Evolutionary conservation across 2,888 invertebrate genomes (phyloP).

Genomic region (Drosophila mettleri): DNA sequence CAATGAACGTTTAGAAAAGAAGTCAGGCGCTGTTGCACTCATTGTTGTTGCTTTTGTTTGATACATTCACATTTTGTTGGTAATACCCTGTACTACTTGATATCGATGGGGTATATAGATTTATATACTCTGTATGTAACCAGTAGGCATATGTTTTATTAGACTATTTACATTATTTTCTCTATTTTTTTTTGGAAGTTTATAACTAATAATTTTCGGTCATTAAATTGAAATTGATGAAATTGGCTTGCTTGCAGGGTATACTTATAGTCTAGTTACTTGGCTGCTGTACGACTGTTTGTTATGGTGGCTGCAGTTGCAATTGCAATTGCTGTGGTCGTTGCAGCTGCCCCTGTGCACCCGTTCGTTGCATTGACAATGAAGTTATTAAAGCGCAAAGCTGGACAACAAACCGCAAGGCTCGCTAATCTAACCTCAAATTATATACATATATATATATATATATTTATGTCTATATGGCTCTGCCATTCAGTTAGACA

Average conservation of each 20-base stretch:
- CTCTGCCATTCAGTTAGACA: slow-evolving; percentile 11
- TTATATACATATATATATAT: slow-evolving; percentile 3
- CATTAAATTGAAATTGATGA: too few species aligned
- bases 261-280: neutral
- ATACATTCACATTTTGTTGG: slow-evolving; percentile 34
- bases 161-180: too few species aligned
- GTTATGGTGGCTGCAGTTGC: slow-evolving; percentile 22
- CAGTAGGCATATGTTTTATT: too few species aligned
- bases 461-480: slow-evolving; percentile 8
- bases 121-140: neutral
- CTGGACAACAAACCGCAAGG: slow-evolving; percentile 53
- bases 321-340: slow-evolving; percentile 12
- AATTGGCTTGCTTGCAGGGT: slow-evolving; percentile 28
- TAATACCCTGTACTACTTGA: slow-evolving; percentile 4
- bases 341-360: slow-evolving; percentile 40
- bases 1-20: slow-evolving; percentile 54
- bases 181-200: too few species aligned
- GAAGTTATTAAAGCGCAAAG: slow-evolving; percentile 78
- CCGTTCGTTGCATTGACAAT: slow-evolving; percentile 75
- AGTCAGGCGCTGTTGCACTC: slow-evolving; percentile 58
- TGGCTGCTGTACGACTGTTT: neutral
- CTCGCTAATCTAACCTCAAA: slow-evolving; percentile 34
- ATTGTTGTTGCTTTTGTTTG: slow-evolving; percentile 21
- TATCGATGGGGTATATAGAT: neutral
- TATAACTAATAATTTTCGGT: too few species aligned